These are phyloP conservation scores for Himalopsyche phryganea DNA, from an alignment of 1,140 invertebrate species.

Conservation along the genomic window DNA sequence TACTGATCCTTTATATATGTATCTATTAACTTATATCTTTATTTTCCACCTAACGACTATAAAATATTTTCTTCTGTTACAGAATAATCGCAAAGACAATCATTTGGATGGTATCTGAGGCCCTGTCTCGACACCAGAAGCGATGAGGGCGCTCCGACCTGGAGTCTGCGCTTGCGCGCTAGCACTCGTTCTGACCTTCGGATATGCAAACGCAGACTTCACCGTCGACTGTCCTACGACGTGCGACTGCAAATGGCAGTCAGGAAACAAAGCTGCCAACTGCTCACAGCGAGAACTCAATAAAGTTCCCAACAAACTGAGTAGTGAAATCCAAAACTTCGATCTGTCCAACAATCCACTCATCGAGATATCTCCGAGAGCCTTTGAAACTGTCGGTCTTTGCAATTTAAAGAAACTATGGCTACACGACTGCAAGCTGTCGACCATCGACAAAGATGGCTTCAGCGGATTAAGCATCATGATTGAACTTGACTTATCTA, in stretches of 20 bases:
- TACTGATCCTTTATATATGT: no score
- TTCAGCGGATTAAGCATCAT: slow-evolving; percentile 73
- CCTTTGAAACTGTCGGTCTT: slow-evolving; percentile 66
- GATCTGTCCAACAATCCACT: slow-evolving; percentile 73
- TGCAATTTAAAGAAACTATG: slow-evolving; percentile 79
- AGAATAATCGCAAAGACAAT: not conserved
- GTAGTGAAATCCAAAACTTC: slow-evolving; percentile 70
- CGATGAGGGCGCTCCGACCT: no score
- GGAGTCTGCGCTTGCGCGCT: no score
- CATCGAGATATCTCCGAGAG: slow-evolving; percentile 59
- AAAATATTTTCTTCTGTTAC: slow-evolving; percentile 14
- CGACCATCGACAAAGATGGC: slow-evolving; percentile 65
- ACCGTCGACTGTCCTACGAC: slow-evolving; percentile 47
- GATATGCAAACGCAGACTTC: slow-evolving; percentile 37
- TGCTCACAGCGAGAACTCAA: slow-evolving; percentile 64
- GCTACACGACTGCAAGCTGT: slow-evolving; percentile 68
- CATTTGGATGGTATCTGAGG: slow-evolving; percentile 9
- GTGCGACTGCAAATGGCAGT: slow-evolving; percentile 76
- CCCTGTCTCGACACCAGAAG: no score
- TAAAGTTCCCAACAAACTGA: slow-evolving; percentile 66
- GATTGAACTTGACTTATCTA: slow-evolving; percentile 80
- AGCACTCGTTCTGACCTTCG: no score
- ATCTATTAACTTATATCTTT: no score
- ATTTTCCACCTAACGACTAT: no score
- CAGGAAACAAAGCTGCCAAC: slow-evolving; percentile 77